A percentile compares a stretch with the other conserved stretches of the same genome.
phyloP scores from a whole-genome alignment of 2,797 vertebrate genomes.

The Enteromius afrohamiltoni region DNA sequence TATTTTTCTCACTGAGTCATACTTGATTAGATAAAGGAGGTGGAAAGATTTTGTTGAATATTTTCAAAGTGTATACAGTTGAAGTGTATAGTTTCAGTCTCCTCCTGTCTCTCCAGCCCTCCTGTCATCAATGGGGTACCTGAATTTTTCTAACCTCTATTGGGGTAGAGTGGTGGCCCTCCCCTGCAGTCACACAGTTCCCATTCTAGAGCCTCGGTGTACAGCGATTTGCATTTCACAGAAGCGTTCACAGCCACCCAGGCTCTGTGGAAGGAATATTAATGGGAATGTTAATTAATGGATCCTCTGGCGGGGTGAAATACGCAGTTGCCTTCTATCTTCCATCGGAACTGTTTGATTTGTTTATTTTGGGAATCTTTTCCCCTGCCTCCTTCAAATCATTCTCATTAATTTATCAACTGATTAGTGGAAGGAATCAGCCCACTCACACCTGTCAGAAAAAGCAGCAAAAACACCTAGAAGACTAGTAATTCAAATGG shows the following conservation, averaged over 20 bases:
- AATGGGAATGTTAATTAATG: constrained; percentile 79
- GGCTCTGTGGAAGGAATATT: constrained; percentile 76
- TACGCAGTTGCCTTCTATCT: constrained; percentile 64
- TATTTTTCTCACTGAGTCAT: constrained; percentile 26
- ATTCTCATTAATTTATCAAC: constrained; percentile 24
- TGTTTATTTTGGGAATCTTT: constrained; percentile 53
- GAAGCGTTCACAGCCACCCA: constrained; percentile 71
- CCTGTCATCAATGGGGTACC: constrained; percentile 26
- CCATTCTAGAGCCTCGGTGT: constrained; percentile 42
- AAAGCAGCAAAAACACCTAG: not conserved
- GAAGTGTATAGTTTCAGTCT: constrained; percentile 3
- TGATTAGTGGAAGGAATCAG: not conserved
- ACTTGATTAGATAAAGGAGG: constrained; percentile 31
- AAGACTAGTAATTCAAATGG: not conserved
- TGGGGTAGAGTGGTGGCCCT: constrained; percentile 29
- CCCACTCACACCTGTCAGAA: not conserved
- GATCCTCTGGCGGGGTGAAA: constrained; percentile 66
- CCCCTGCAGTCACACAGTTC: constrained; percentile 37
- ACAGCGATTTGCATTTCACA: constrained; percentile 79
- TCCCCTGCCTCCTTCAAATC: not conserved
- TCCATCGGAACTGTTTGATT: constrained; percentile 44
- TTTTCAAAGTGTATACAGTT: not conserved
- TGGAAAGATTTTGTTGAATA: constrained; percentile 16
- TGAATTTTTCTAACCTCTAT: constrained; percentile 25
- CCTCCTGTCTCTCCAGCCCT: constrained; percentile 6